Base-by-base conservation (phyloP, 2,888 invertebrate species). In the Falcaria lacertinaria region DNA sequence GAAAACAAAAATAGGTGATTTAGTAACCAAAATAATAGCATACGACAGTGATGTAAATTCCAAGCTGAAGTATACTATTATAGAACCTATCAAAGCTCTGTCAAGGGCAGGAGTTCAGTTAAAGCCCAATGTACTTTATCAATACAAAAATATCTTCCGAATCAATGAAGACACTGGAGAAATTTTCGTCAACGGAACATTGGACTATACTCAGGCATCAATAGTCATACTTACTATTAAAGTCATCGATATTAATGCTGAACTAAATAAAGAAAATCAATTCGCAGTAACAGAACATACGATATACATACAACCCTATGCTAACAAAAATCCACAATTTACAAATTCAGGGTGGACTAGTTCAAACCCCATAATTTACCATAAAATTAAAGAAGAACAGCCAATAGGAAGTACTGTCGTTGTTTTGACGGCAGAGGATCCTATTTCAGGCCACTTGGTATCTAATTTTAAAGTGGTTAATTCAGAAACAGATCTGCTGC, bases 251-350 rank as follows among this genome's bases (percentile, higher is more conserved):
- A 50, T 91, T 2, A 94, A 95, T 60, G 96, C 94, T 0, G 91
- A 92, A 50, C 82, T 92, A 0, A 89, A 93, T 53, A 91, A 90
- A 39, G 92, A 93, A 1, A 80, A 84, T 1, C 95, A 95, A 71
- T 87, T 91, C 34, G 93, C 92, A 39, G 79, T 88, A 41, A 91
- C 91, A 0, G 95, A 95, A 62, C 93, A 95, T 4, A 94, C 95
- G 0, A 89, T 95, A 33, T 95, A 95, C 65, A 91, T 96, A 19
- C 94, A 95, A 68, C 94, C 95, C 0, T 94, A 93, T 66, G 92
- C 93, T 50, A 94, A 95, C 55, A 92, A 93, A 59, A 94, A 94
- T 74, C 94, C 96, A 0, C 91, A 94, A 22, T 95, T 96, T 54
- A 91, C 91, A 1, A 92, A 94, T 54, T 71, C 92, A 0, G 93